Evolutionary conservation across 2,797 vertebrate species (phyloP).

Genomic region (Oophaga sylvatica): DNA sequence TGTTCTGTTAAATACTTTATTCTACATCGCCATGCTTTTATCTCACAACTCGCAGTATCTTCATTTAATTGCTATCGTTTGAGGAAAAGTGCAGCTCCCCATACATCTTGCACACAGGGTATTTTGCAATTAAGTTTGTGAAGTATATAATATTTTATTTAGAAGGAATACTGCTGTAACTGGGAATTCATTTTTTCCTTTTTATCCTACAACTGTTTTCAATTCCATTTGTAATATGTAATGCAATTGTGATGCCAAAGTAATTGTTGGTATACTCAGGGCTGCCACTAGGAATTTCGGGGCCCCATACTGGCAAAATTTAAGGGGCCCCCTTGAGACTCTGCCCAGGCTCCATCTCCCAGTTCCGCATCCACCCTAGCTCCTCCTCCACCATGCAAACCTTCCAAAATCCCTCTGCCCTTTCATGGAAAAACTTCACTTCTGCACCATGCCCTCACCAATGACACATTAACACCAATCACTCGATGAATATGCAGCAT

Average conservation of each 20-base stretch:
- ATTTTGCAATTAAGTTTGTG: conserved; percentile 69
- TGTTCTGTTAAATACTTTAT: conserved; percentile 55
- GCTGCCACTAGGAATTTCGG: no score
- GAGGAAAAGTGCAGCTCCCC: conserved; percentile 65
- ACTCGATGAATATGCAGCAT: no score
- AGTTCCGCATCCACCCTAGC: no score
- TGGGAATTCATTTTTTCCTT: conserved; percentile 27
- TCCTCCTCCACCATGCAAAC: no score
- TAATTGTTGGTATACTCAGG: conserved; percentile 16
- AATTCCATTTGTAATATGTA: conserved; percentile 22
- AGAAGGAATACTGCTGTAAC: conserved; percentile 58
- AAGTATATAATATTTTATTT: conserved; percentile 65
- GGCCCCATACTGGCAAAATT: no score
- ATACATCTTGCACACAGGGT: conserved; percentile 65
- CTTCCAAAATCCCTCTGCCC: no score
- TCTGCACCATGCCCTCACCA: no score
- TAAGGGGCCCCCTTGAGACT: background rate
- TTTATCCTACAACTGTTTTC: conserved; percentile 49
- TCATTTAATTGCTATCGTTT: conserved; percentile 64
- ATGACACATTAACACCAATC: no score
- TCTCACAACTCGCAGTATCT: conserved; percentile 50
- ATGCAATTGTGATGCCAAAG: conserved; percentile 16
- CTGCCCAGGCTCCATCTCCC: no score
- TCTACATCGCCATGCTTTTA: conserved; percentile 61
- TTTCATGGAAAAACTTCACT: no score